Evolutionary conservation across 1,140 invertebrate genomes (phyloP).

Genomic region (Meteorus sp.): DNA sequence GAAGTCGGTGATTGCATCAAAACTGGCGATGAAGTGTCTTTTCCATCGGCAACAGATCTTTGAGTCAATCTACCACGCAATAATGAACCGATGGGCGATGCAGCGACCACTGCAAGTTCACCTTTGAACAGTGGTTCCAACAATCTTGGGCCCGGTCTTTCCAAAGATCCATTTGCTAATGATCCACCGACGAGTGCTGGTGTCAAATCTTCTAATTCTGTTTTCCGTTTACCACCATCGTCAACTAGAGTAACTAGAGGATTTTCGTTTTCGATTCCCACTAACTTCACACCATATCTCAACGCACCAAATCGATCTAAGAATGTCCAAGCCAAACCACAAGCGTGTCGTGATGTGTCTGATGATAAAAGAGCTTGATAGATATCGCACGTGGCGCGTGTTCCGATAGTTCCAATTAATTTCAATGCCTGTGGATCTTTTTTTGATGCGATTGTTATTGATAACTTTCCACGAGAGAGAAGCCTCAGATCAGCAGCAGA

Average conservation of each 20-base stretch:
- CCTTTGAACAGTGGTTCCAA: slow-evolving; percentile 80
- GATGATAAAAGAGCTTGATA: slow-evolving; percentile 70
- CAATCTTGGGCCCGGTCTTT: slow-evolving; percentile 67
- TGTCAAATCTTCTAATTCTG: slow-evolving; percentile 72
- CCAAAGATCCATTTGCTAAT: slow-evolving; percentile 69
- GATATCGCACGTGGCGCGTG: slow-evolving; percentile 76
- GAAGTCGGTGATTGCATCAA: slow-evolving; percentile 64
- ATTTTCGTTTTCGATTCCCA: slow-evolving; percentile 59
- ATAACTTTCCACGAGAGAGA: slow-evolving; percentile 70
- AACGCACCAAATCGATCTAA: slow-evolving; percentile 74
- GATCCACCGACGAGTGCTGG: slow-evolving; percentile 62
- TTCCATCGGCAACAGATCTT: slow-evolving; percentile 73
- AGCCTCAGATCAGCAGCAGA: slow-evolving; percentile 70
- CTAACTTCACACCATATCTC: slow-evolving; percentile 69
- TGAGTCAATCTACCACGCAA: slow-evolving; percentile 69
- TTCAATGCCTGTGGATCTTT: slow-evolving; percentile 64
- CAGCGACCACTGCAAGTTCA: slow-evolving; percentile 74
- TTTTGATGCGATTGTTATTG: slow-evolving; percentile 68
- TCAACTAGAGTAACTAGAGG: slow-evolving; percentile 72
- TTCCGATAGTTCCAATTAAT: slow-evolving; percentile 68
- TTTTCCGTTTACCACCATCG: slow-evolving; percentile 66
- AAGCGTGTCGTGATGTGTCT: slow-evolving; percentile 54
- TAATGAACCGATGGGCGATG: slow-evolving; percentile 60
- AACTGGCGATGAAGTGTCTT: slow-evolving; percentile 68
- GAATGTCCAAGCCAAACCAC: slow-evolving; percentile 78